Percentiles rank a stretch among this genome's conserved stretches.
phyloP scores from a whole-genome alignment of 2,888 invertebrate species.

The Quadroppia sp. region DNA sequence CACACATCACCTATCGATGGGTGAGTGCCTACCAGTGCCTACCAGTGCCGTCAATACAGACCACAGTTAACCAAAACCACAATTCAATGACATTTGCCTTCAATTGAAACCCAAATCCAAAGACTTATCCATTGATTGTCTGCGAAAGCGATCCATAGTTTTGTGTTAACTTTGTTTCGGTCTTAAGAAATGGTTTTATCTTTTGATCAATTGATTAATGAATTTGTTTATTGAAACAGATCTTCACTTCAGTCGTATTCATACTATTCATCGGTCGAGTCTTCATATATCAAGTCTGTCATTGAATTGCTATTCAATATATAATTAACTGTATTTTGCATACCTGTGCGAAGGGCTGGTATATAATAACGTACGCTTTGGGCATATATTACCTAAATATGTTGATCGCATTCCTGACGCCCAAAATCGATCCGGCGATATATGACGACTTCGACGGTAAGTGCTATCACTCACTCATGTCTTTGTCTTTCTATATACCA shows the following conservation, averaged over 20 bases:
- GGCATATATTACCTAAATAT: slow-evolving; percentile 99
- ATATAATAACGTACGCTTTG: slow-evolving; percentile 96
- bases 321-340: neutral
- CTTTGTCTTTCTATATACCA: neutral
- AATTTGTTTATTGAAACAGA: neutral
- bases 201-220: too few species aligned
- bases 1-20: slow-evolving; percentile 76
- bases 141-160: too few species aligned
- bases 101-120: too few species aligned
- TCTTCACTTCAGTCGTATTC: slow-evolving; percentile 37
- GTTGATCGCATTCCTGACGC: slow-evolving; percentile 99
- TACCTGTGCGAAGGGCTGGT: slow-evolving; percentile 77
- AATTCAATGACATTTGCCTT: too few species aligned
- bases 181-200: neutral
- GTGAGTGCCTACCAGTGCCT: slow-evolving; percentile 47
- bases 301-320: slow-evolving; percentile 17
- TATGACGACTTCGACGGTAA: slow-evolving; percentile 48
- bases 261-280: slow-evolving; percentile 61
- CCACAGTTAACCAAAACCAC: too few species aligned
- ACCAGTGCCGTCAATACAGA: too few species aligned
- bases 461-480: slow-evolving; percentile 11
- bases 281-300: slow-evolving; percentile 70
- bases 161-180: neutral
- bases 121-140: neutral
- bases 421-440: slow-evolving; percentile 86